phyloP scores from a whole-genome alignment of 1,140 invertebrate species.

The Drosophila suzukii region DNA sequence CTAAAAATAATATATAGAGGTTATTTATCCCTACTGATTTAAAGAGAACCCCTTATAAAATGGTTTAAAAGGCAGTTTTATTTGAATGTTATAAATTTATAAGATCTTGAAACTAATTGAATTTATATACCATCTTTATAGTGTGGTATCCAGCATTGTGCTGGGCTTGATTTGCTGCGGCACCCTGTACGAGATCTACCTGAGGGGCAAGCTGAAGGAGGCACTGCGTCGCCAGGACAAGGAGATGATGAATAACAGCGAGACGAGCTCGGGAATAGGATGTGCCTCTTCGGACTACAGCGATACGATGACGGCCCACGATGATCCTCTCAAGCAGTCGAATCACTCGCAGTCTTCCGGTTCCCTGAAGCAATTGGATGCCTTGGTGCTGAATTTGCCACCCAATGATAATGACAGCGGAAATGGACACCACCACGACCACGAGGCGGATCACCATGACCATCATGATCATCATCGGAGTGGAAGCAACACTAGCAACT shows the following conservation, averaged over 20 bases:
- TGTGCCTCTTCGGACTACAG: slow-evolving; percentile 84
- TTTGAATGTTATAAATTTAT: too few relatives aligned
- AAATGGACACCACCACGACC: slow-evolving; percentile 58
- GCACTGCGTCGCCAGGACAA: slow-evolving; percentile 76
- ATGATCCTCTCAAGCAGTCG: slow-evolving; percentile 61
- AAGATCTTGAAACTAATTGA: background rate
- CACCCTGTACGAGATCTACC: slow-evolving; percentile 87
- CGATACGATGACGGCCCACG: slow-evolving; percentile 73
- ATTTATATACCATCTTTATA: slow-evolving; percentile 59
- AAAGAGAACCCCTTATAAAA: too few relatives aligned
- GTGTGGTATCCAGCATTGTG: slow-evolving; percentile 86
- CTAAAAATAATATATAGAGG: too few relatives aligned
- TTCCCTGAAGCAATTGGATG: slow-evolving; percentile 75
- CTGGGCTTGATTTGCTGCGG: slow-evolving; percentile 87
- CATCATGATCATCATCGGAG: slow-evolving; percentile 71
- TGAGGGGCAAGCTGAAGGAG: slow-evolving; percentile 84
- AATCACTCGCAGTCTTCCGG: slow-evolving; percentile 54
- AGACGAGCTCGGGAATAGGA: slow-evolving; percentile 84
- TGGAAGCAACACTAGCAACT: slow-evolving; percentile 86
- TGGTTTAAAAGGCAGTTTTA: too few relatives aligned
- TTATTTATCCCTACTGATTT: too few relatives aligned
- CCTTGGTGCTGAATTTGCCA: slow-evolving; percentile 75
- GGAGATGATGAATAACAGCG: slow-evolving; percentile 82
- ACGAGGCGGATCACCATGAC: slow-evolving; percentile 72
- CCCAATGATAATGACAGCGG: slow-evolving; percentile 71